Percentiles rank a stretch among this genome's conserved stretches.
Evolutionary conservation across 2,113 vertebrate genomes (phyloP).

Genomic region (Ctenodactylus gundi): DNA sequence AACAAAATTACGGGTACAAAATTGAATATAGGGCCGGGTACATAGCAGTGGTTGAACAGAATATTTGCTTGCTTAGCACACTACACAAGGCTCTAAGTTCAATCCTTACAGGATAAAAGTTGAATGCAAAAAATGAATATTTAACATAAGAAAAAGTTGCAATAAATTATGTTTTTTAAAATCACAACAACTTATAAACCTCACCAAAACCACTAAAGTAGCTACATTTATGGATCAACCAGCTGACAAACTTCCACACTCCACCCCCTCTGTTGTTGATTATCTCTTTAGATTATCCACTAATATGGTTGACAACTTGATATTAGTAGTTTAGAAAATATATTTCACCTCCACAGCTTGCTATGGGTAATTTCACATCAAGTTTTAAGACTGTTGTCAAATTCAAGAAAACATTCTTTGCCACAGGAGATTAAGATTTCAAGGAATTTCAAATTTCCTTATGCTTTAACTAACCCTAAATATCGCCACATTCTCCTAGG

Average conservation of each 20-base stretch:
- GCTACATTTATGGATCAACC: not conserved
- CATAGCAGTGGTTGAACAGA: not conserved
- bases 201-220: constrained; percentile 6
- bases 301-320: not conserved
- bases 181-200: not conserved
- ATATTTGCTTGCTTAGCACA: not conserved
- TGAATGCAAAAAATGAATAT: not conserved
- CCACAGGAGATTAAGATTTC: not conserved
- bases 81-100: not conserved
- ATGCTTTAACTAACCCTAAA: not conserved
- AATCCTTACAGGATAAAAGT: no score
- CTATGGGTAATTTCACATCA: not conserved
- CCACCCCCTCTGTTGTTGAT: not conserved
- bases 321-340: not conserved
- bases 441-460: not conserved
- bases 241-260: not conserved
- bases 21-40: not conserved
- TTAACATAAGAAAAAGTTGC: not conserved
- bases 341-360: not conserved
- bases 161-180: not conserved
- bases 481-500: not conserved
- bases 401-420: not conserved
- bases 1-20: not conserved
- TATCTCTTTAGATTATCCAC: not conserved
- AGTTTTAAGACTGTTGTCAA: not conserved